Conservation (phyloP, 2,113 vertebrate genomes). For the Phyllopteryx taeniolatus region DNA sequence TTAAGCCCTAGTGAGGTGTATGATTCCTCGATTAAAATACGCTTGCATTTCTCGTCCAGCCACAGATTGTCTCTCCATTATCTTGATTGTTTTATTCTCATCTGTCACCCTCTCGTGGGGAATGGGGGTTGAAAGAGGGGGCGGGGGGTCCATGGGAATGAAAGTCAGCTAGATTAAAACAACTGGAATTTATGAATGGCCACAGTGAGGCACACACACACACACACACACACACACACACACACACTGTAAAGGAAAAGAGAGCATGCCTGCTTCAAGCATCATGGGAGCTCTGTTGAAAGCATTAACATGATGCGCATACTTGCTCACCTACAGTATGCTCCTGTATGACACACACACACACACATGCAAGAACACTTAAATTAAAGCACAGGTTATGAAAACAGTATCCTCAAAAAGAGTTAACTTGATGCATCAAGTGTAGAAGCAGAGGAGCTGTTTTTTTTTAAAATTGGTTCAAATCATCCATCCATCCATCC, state of each 20-base stretch:
- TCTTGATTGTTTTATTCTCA: constrained; percentile 52
- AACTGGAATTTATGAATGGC: constrained; percentile 37
- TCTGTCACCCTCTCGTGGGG: constrained; percentile 63
- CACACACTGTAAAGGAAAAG: constrained; percentile 62
- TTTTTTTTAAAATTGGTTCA: too few relatives aligned
- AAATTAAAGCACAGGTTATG: constrained; percentile 9
- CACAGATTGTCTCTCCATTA: constrained; percentile 62
- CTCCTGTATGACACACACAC: constrained; percentile 42
- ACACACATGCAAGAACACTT: constrained; percentile 6
- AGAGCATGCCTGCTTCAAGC: constrained; percentile 55
- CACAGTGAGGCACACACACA: constrained; percentile 14
- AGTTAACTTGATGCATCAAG: not conserved
- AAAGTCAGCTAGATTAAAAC: constrained; percentile 39
- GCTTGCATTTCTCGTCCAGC: constrained; percentile 29
- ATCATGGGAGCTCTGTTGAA: constrained; percentile 68
- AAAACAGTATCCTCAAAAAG: not conserved
- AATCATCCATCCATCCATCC: too few relatives aligned
- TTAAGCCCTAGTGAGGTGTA: constrained; percentile 1
- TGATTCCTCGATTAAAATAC: constrained; percentile 13
- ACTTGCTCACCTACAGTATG: constrained; percentile 47
- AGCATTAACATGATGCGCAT: constrained; percentile 66
- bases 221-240: constrained; percentile 13
- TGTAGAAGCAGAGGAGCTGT: not conserved
- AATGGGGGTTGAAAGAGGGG: constrained; percentile 47
- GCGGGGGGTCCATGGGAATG: constrained; percentile 33